phyloP scores from a whole-genome alignment of 2,797 vertebrate species.

The Mallotus villosus region DNA sequence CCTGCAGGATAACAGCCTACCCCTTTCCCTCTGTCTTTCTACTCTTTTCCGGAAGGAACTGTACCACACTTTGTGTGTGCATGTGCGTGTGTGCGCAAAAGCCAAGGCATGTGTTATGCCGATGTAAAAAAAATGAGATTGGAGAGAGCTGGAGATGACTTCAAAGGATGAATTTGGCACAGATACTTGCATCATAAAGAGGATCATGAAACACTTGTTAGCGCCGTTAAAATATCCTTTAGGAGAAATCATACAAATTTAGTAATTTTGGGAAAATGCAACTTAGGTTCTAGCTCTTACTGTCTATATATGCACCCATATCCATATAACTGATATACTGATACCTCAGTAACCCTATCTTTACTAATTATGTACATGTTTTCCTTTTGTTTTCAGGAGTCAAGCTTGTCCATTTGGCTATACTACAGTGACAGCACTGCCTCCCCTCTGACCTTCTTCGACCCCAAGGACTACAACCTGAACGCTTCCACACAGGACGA shows the following conservation, averaged over 20 bases:
- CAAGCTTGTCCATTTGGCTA: conserved; percentile 91
- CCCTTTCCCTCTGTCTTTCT: conserved; percentile 10
- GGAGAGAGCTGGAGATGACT: conserved; percentile 35
- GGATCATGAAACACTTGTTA: conserved; percentile 27
- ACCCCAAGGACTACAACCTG: conserved; percentile 94
- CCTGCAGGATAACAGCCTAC: conserved; percentile 41
- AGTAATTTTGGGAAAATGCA: neutral
- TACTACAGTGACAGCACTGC: conserved; percentile 94
- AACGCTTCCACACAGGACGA: conserved; percentile 88
- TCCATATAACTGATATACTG: neutral
- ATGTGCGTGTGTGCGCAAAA: conserved; percentile 23
- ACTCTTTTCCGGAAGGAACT: too few species aligned
- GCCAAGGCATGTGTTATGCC: conserved; percentile 19
- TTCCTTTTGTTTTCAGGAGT: conserved; percentile 79
- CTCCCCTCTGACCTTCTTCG: conserved; percentile 86
- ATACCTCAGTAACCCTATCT: neutral
- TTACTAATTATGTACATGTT: neutral
- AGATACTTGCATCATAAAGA: conserved; percentile 47
- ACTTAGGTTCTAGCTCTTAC: neutral
- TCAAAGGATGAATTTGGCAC: conserved; percentile 56
- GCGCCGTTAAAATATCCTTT: conserved; percentile 25
- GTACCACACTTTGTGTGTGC: conserved; percentile 33
- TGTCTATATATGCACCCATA: neutral
- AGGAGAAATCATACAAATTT: conserved; percentile 2
- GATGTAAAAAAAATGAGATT: conserved; percentile 42